Conservation (phyloP, 2,888 invertebrate species). For the Augiades crinisus region DNA sequence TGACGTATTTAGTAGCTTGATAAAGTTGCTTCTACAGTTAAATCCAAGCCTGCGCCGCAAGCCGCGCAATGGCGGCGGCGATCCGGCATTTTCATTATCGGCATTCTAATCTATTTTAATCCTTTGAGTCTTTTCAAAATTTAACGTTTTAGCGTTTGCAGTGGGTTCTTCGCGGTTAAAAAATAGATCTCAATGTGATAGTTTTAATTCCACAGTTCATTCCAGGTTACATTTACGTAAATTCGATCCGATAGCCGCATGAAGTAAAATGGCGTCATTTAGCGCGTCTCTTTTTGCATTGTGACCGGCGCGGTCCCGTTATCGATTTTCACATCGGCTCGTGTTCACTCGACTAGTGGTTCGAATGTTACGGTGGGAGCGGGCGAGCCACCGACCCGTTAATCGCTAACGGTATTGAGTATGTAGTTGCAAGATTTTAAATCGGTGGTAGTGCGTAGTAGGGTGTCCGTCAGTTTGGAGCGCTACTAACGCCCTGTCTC, state of each 20-base stretch:
- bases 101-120: slow-evolving; percentile 66
- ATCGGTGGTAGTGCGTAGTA: slow-evolving; percentile 63
- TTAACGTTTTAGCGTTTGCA: slow-evolving; percentile 60
- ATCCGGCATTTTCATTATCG: slow-evolving; percentile 65
- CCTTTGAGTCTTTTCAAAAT: slow-evolving; percentile 71
- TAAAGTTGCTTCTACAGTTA: slow-evolving; percentile 53
- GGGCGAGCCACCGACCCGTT: slow-evolving; percentile 30
- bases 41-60: slow-evolving; percentile 38
- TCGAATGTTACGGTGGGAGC: slow-evolving; percentile 51
- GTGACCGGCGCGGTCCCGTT: slow-evolving; percentile 66
- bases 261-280: slow-evolving; percentile 78
- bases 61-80: slow-evolving; percentile 76
- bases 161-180: slow-evolving; percentile 58
- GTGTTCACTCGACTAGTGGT: slow-evolving; percentile 45
- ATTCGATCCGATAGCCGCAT: slow-evolving; percentile 67
- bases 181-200: slow-evolving; percentile 56
- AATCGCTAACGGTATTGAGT: slow-evolving; percentile 40
- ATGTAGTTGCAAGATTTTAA: slow-evolving; percentile 74
- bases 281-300: slow-evolving; percentile 71
- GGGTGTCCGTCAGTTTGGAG: slow-evolving; percentile 64
- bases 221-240: slow-evolving; percentile 56
- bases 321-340: slow-evolving; percentile 55
- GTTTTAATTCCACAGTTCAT: slow-evolving; percentile 70
- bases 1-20: slow-evolving; percentile 35
- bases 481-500: slow-evolving; percentile 80